Conservation (phyloP, 2,113 vertebrate genomes). For the Poeciliopsis occidentalis region DNA sequence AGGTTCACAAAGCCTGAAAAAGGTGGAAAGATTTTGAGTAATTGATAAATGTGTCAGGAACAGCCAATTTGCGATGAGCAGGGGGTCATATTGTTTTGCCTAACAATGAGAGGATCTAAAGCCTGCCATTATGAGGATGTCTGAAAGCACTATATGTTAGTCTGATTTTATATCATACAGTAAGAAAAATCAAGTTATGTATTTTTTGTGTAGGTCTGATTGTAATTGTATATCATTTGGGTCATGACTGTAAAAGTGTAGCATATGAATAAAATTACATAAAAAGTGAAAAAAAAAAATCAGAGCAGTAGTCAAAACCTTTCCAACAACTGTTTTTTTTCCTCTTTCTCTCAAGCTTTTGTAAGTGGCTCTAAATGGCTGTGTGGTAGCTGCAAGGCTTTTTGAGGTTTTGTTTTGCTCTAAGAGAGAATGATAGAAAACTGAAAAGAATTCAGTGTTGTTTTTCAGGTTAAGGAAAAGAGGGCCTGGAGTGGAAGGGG, state of each 20-base stretch:
- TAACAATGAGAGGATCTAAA: neutral
- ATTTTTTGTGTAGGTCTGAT: too few species aligned
- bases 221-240: too few species aligned
- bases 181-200: too few species aligned
- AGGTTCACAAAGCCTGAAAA: neutral
- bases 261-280: neutral
- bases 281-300: neutral
- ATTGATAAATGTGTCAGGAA: neutral
- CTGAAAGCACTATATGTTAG: neutral
- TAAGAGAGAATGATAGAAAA: neutral
- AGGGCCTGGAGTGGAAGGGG: neutral
- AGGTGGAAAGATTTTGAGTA: neutral
- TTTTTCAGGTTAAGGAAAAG: conserved; percentile 3
- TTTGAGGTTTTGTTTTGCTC: neutral
- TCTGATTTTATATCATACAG: too few species aligned
- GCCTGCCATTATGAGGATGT: neutral
- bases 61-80: neutral
- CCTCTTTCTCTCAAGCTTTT: neutral
- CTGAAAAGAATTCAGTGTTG: neutral
- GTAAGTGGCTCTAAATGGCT: neutral
- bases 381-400: conserved; percentile 1
- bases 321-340: neutral
- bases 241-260: neutral
- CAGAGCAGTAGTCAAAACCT: neutral
- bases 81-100: neutral